Conservation (phyloP, 2,888 invertebrate genomes). For the Nysson spinosus region DNA sequence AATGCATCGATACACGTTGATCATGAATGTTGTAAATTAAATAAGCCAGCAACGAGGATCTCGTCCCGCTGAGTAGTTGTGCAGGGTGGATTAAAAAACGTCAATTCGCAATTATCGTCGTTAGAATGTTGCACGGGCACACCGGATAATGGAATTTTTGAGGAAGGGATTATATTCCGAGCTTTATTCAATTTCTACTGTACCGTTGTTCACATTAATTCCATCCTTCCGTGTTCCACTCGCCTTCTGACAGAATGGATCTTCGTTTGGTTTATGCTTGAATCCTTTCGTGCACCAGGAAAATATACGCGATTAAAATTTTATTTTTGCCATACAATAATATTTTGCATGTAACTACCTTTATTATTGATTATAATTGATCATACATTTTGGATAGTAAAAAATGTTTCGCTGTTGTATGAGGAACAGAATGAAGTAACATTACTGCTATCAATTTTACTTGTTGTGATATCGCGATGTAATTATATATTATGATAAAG, state of each 20-base stretch:
- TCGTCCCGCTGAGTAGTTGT: slow-evolving; percentile 41
- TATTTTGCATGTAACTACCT: too few species aligned
- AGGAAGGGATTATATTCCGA: slow-evolving; percentile 71
- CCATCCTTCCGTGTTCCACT: slow-evolving; percentile 8
- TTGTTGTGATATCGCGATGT: too few species aligned
- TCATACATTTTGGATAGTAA: too few species aligned
- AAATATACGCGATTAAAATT: neutral
- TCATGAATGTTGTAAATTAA: too few species aligned
- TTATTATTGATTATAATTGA: too few species aligned
- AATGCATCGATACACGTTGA: too few species aligned
- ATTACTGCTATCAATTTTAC: too few species aligned
- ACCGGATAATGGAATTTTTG: slow-evolving; percentile 76
- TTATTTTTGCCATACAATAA: too few species aligned
- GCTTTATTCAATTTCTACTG: slow-evolving; percentile 57
- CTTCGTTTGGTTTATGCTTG: slow-evolving; percentile 18
- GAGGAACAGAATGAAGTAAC: too few species aligned
- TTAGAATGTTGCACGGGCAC: slow-evolving; percentile 42
- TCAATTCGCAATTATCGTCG: slow-evolving; percentile 72
- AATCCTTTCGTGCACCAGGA: neutral
- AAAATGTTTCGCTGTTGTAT: too few species aligned
- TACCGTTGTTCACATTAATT: slow-evolving; percentile 42
- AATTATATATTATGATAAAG: too few species aligned
- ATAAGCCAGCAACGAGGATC: slow-evolving; percentile 56
- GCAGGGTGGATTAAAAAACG: slow-evolving; percentile 62
- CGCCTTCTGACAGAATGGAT: slow-evolving; percentile 35